Evolutionary conservation across 2,888 invertebrate species (phyloP).

Genomic region (Imbricaverruca yamaguchii): DNA sequence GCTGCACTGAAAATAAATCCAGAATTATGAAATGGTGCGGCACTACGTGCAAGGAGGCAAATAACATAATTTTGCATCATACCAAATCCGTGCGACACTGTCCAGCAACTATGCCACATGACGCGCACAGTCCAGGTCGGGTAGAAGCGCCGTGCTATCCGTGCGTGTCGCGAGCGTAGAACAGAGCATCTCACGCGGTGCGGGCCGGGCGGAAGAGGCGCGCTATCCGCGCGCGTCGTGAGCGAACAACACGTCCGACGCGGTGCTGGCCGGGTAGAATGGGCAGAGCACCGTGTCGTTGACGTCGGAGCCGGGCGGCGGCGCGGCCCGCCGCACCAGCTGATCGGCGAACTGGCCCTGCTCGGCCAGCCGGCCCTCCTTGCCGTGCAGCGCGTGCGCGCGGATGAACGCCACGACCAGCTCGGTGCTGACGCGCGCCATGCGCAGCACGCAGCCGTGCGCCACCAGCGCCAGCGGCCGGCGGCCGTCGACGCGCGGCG

Average conservation of each 20-base stretch:
- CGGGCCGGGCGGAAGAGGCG: no score
- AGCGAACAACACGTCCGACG: not conserved
- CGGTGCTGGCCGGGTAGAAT: not conserved
- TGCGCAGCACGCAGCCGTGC: constrained; percentile 64
- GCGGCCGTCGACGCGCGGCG: constrained; percentile 49
- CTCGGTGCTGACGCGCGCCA: constrained; percentile 56
- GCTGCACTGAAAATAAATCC: no score
- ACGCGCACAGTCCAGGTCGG: no score
- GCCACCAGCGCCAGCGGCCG: constrained; percentile 49
- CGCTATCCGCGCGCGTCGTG: no score
- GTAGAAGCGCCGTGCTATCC: no score
- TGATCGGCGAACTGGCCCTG: constrained; percentile 51
- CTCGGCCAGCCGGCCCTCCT: constrained; percentile 46
- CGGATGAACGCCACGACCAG: constrained; percentile 56
- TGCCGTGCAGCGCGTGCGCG: constrained; percentile 52
- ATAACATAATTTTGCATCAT: no score
- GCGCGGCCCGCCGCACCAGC: constrained; percentile 43
- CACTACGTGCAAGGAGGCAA: no score
- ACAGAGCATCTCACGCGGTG: no score
- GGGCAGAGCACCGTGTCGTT: not conserved
- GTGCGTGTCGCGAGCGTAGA: no score
- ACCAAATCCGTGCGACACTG: no score
- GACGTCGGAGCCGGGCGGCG: constrained; percentile 25
- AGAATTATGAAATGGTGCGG: no score
- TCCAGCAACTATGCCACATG: no score